phyloP scores from a whole-genome alignment of 2,888 invertebrate species.

The Ypsolopha scabrella region DNA sequence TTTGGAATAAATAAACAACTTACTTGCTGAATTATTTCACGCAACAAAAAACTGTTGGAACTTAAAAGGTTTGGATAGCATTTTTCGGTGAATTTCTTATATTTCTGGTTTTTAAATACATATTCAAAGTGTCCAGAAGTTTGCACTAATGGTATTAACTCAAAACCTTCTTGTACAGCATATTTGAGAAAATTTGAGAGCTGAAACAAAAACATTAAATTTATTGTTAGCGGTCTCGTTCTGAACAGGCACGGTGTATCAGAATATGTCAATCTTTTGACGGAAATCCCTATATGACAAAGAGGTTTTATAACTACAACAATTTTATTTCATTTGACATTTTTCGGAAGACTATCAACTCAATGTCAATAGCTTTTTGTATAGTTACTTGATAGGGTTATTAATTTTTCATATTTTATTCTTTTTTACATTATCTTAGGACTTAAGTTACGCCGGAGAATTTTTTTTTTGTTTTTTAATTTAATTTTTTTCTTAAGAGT shows the following conservation, averaged over 20 bases:
- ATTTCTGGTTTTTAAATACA: slow-evolving; percentile 78
- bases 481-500: too few species aligned
- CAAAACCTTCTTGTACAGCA: slow-evolving; percentile 70
- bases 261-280: too few species aligned
- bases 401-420: too few species aligned
- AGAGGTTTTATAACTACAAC: too few species aligned
- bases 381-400: too few species aligned
- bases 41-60: slow-evolving; percentile 44
- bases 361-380: neutral
- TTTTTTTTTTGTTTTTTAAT: too few species aligned
- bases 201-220: slow-evolving; percentile 22
- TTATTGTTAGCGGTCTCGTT: too few species aligned
- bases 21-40: slow-evolving; percentile 80
- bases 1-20: slow-evolving; percentile 2
- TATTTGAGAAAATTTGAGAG: slow-evolving; percentile 27
- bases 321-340: neutral
- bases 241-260: too few species aligned
- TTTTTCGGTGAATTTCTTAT: slow-evolving; percentile 75
- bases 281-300: too few species aligned
- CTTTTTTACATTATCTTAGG: too few species aligned
- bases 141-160: slow-evolving; percentile 85
- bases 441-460: too few species aligned
- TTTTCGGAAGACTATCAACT: neutral
- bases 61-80: too few species aligned
- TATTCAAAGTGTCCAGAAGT: slow-evolving; percentile 90